Conservation (phyloP, 2,113 vertebrate genomes). For the Pelodiscus sinensis region DNA sequence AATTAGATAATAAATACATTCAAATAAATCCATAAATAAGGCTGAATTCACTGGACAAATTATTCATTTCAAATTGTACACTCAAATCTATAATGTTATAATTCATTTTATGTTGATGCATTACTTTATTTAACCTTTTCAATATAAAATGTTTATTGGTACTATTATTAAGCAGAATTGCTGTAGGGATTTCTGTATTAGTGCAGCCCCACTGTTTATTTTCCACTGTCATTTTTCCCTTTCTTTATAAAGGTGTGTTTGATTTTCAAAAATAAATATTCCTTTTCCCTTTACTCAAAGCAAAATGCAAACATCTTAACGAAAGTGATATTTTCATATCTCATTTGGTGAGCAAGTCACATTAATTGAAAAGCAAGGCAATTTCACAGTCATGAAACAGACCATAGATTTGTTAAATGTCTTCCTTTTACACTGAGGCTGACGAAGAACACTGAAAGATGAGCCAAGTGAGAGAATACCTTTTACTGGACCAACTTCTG, state of each 20-base stretch:
- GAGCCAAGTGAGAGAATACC: neutral
- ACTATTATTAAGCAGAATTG: neutral
- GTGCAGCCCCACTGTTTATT: neutral
- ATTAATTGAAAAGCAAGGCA: neutral
- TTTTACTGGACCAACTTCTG: neutral
- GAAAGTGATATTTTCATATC: slow-evolving; percentile 32
- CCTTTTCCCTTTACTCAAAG: slow-evolving; percentile 9
- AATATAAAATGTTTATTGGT: neutral
- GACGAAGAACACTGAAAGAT: neutral
- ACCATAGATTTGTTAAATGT: neutral
- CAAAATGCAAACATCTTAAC: slow-evolving; percentile 56
- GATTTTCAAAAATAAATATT: neutral
- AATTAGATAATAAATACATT: neutral
- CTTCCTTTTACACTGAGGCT: neutral
- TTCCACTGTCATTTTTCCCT: neutral
- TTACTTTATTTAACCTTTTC: neutral
- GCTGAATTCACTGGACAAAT: neutral
- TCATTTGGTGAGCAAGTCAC: slow-evolving; percentile 12
- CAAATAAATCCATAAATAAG: neutral
- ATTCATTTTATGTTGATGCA: neutral
- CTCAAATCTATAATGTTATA: neutral
- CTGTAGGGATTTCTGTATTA: neutral
- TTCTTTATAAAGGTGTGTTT: neutral
- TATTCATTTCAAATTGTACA: neutral
- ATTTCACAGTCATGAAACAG: neutral